Conservation (phyloP, 2,888 invertebrate genomes). For the Caenorhabditis afra region DNA sequence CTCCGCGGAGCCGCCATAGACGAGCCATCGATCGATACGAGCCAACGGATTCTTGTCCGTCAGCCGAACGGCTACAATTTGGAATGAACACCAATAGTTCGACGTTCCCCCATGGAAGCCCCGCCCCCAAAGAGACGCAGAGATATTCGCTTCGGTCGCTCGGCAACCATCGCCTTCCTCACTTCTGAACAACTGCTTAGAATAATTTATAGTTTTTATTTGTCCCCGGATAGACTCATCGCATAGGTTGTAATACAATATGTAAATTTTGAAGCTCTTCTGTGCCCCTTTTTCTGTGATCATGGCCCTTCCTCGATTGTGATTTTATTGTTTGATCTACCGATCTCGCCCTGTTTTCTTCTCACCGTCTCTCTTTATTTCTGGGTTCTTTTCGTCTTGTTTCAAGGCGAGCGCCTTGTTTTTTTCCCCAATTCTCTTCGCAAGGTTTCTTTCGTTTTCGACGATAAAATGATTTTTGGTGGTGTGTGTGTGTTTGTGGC, state of each 20-base stretch:
- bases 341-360: slow-evolving; percentile 2
- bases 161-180: too few relatives aligned
- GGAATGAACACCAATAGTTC: slow-evolving; percentile 24
- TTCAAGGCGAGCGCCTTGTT: background rate
- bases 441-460: background rate
- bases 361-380: background rate
- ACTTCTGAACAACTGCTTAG: too few relatives aligned
- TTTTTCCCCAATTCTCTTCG: background rate
- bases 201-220: too few relatives aligned
- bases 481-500: background rate
- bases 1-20: slow-evolving; percentile 56
- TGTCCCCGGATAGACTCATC: background rate
- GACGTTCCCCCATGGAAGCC: too few relatives aligned
- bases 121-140: too few relatives aligned
- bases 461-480: background rate
- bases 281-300: slow-evolving; percentile 10
- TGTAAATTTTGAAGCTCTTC: background rate
- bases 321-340: slow-evolving; percentile 5
- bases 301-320: background rate
- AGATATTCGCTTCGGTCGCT: too few relatives aligned
- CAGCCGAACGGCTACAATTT: slow-evolving; percentile 52
- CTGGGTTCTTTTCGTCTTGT: background rate
- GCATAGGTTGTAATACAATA: slow-evolving; percentile 2
- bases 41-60: slow-evolving; percentile 33
- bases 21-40: slow-evolving; percentile 46